Base-by-base conservation (phyloP, 2,888 invertebrate genomes). In the Prenolepis imparis region DNA sequence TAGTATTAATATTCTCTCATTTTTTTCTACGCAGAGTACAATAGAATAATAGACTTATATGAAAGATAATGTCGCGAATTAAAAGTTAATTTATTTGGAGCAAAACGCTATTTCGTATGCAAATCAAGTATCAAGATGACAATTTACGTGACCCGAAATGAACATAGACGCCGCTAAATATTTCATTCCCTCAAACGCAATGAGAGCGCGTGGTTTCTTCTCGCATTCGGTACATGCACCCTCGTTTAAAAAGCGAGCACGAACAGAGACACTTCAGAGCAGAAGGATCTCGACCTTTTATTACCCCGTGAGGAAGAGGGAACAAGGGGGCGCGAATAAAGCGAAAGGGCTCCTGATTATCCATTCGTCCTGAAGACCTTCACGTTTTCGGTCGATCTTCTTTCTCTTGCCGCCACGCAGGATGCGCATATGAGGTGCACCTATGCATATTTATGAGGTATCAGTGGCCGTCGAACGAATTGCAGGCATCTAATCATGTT, bases 181-280 rank as follows among this genome's bases (percentile, higher is more conserved):
- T 86, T 84, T 87, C 72, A 87, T 82, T 66, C 36, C 68, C 32
- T 15, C 24, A 32, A 80, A 52, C 12, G 18, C 48, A 64, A 48
- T 12, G 66, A 48, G 61, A 44, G 59, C 80, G 67, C 52, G 39
- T 36, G n/a, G n/a, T 61, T 39, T 48, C 44, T 39, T 28, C 39
- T 39, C 52, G 66, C 63, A 32, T 68, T 80, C 28, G n/a, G 6
- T 52, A 8, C n/a, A 28, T 36, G 57, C 86, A 78, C 83, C 83
- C 89, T 86, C 87, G 86, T 85, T 87, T 86, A 84, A 88, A 88
- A 88, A 88, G 86, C 84, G 85, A 68, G 83, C 88, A 90, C 85
- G 87, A 84, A 87, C 83, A 72, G 88, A 85, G 83, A 85, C 84
- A 83, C 87, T 78, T 72, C 21, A 32, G 41, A 32, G 41, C 36